Evolutionary conservation across 2,888 invertebrate species (phyloP).

Genomic region (Hemistola chrysoprasaria): DNA sequence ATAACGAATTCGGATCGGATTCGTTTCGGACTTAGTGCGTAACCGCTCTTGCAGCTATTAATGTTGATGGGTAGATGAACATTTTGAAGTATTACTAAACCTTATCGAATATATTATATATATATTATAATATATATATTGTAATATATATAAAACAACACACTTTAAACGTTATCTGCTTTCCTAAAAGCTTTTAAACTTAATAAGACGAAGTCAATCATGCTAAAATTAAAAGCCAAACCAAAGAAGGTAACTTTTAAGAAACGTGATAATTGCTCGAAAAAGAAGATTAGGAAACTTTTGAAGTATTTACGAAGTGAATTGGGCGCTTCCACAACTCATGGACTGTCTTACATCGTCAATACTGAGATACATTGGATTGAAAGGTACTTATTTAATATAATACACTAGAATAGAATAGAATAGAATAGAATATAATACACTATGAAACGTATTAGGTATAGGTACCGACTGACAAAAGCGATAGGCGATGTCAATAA

Average conservation of each 20-base stretch:
- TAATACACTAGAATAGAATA: background rate
- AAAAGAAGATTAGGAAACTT: conserved; percentile 48
- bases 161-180: conserved; percentile 2
- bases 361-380: conserved; percentile 57
- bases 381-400: conserved; percentile 49
- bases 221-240: conserved; percentile 43
- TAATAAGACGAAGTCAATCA: conserved; percentile 26
- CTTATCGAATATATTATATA: too few species aligned
- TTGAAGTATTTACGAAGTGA: conserved; percentile 56
- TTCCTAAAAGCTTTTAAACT: conserved; percentile 4
- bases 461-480: too few species aligned
- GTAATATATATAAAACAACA: conserved; percentile 1
- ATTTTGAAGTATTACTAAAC: too few species aligned
- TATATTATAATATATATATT: too few species aligned
- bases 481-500: too few species aligned
- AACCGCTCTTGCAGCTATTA: too few species aligned
- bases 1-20: too few species aligned
- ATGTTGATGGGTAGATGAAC: too few species aligned
- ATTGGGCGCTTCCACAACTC: conserved; percentile 57
- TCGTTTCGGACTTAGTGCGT: too few species aligned
- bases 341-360: conserved; percentile 60
- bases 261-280: conserved; percentile 52
- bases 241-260: conserved; percentile 45
- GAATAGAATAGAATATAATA: too few species aligned
- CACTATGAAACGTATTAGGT: too few species aligned